Evolutionary conservation across 2,888 invertebrate species (phyloP).

Genomic region (Allygus modestus): DNA sequence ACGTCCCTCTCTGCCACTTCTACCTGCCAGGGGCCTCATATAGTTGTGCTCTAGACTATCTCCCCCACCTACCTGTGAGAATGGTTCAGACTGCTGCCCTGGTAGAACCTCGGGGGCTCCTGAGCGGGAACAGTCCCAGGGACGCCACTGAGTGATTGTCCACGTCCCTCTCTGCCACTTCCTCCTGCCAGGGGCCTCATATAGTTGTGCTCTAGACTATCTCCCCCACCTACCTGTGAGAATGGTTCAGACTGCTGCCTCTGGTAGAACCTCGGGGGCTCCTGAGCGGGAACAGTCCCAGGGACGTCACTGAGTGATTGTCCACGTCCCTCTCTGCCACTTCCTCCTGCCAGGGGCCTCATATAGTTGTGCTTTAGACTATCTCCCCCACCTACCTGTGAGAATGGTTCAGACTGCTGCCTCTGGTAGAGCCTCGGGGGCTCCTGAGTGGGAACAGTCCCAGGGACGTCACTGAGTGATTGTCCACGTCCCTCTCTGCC

Average conservation of each 20-base stretch:
- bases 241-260: constrained; percentile 74
- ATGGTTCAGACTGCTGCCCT: constrained; percentile 73
- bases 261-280: constrained; percentile 73
- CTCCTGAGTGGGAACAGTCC: constrained; percentile 70
- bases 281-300: constrained; percentile 68
- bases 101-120: constrained; percentile 73
- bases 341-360: constrained; percentile 61
- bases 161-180: constrained; percentile 69
- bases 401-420: constrained; percentile 74
- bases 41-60: no score
- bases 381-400: constrained; percentile 71
- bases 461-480: constrained; percentile 68
- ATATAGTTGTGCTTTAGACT: no score
- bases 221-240: constrained; percentile 72
- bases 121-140: constrained; percentile 68
- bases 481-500: constrained; percentile 68
- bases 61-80: constrained; percentile 72
- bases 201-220: no score
- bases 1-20: constrained; percentile 69
- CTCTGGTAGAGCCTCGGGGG: constrained; percentile 73
- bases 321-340: constrained; percentile 70
- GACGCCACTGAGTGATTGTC: constrained; percentile 70
- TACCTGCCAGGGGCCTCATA: constrained; percentile 57
- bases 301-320: constrained; percentile 68
- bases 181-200: constrained; percentile 58